Percentiles rank a stretch among this genome's conserved stretches.
Conservation (phyloP, 2,113 vertebrate genomes). For the Indicator indicator region DNA sequence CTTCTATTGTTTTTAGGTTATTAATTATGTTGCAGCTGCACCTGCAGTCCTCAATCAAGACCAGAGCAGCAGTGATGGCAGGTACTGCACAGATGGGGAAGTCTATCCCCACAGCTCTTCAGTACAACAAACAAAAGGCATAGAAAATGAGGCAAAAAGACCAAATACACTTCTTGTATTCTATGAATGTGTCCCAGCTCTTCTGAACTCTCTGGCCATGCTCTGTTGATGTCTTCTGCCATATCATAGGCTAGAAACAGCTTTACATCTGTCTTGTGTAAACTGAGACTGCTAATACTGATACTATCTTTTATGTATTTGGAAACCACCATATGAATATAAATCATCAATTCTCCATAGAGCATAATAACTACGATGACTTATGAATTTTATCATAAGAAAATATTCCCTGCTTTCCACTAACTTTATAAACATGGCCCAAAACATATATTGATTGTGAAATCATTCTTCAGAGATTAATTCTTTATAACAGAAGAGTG, state of each 20-base stretch:
- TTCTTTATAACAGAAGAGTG: not conserved
- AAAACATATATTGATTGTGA: not conserved
- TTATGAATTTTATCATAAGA: not conserved
- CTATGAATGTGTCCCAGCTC: not conserved
- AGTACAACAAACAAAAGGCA: not conserved
- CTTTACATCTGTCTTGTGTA: not conserved
- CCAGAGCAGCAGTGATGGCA: not conserved
- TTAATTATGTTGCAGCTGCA: not conserved
- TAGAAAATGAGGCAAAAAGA: not conserved
- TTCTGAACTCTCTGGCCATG: not conserved
- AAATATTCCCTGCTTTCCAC: not conserved
- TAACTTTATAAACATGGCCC: not conserved
- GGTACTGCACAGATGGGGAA: not conserved
- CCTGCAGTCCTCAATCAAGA: not conserved
- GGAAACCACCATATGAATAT: not conserved
- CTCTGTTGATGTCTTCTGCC: not conserved
- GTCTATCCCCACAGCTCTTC: not conserved
- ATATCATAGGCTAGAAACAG: accelerated
- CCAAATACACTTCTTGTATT: not conserved
- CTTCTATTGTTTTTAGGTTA: not conserved
- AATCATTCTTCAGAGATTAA: not conserved
- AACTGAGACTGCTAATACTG: not conserved
- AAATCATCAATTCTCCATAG: not conserved
- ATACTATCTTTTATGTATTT: accelerated
- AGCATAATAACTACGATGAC: not conserved